Evolutionary conservation across 2,888 invertebrate species (phyloP).

Genomic region (Yponomeuta sedellus): DNA sequence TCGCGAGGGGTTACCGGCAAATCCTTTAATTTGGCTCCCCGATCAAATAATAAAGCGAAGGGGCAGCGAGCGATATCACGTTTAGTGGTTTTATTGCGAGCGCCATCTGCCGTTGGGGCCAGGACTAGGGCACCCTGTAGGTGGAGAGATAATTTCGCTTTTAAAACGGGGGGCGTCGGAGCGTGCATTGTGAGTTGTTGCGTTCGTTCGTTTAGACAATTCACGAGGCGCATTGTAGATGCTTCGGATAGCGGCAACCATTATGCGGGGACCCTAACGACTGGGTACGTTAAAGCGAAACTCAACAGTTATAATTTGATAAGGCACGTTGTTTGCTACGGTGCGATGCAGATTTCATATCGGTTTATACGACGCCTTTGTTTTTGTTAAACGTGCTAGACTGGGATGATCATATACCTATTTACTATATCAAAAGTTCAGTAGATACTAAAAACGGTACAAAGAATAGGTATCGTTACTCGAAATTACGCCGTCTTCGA

Average conservation of each 20-base stretch:
- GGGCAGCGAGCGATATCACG: slow-evolving; percentile 69
- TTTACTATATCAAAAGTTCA: no score
- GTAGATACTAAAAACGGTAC: neutral
- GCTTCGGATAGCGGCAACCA: slow-evolving; percentile 53
- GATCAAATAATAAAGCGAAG: slow-evolving; percentile 74
- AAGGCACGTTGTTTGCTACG: slow-evolving; percentile 32
- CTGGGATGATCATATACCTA: no score
- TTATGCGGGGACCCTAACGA: slow-evolving; percentile 55
- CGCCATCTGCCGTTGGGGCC: slow-evolving; percentile 65
- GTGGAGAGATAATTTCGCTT: slow-evolving; percentile 73
- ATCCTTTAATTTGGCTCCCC: slow-evolving; percentile 77
- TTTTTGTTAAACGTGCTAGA: neutral
- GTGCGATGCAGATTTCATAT: slow-evolving; percentile 6
- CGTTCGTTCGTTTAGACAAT: slow-evolving; percentile 68
- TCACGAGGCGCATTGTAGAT: slow-evolving; percentile 60
- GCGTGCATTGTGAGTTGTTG: slow-evolving; percentile 61
- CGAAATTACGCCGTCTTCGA: no score
- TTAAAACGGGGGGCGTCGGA: slow-evolving; percentile 52
- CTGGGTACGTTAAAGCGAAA: slow-evolving; percentile 47
- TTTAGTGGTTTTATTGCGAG: slow-evolving; percentile 77
- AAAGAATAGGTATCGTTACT: neutral
- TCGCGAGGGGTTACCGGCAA: slow-evolving; percentile 65
- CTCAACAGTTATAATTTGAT: slow-evolving; percentile 55
- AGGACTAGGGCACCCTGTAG: slow-evolving; percentile 41
- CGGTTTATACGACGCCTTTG: slow-evolving; percentile 6